Conservation (phyloP, 2,888 invertebrate species). For the Anticlea derivata region DNA sequence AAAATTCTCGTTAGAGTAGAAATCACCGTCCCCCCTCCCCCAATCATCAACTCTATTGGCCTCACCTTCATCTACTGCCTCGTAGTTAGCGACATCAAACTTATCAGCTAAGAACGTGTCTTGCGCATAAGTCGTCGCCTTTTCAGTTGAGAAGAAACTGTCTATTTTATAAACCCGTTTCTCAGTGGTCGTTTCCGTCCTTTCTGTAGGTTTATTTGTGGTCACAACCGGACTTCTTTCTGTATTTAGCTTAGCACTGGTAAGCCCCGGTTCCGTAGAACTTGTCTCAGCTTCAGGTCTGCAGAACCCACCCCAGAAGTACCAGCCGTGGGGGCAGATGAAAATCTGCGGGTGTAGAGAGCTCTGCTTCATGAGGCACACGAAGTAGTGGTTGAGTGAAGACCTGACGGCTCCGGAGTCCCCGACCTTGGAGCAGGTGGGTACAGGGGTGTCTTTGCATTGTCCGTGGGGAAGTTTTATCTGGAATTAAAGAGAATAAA, state of each 20-base stretch:
- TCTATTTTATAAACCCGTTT: constrained; percentile 46
- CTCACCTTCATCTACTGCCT: constrained; percentile 51
- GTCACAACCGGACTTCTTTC: background rate
- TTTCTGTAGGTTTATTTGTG: background rate
- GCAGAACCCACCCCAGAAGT: constrained; percentile 67
- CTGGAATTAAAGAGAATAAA: constrained; percentile 44
- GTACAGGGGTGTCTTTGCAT: constrained; percentile 59
- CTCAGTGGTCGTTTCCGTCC: constrained; percentile 25
- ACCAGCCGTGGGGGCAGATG: constrained; percentile 75
- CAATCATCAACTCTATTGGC: too few relatives aligned
- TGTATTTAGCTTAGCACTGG: too few relatives aligned
- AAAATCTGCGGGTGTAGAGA: constrained; percentile 66
- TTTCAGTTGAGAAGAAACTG: constrained; percentile 68
- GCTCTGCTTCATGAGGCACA: constrained; percentile 60
- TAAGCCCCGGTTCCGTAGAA: too few relatives aligned
- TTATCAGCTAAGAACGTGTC: constrained; percentile 77
- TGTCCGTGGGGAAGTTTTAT: constrained; percentile 62
- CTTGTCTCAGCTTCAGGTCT: constrained; percentile 48
- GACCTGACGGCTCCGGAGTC: constrained; percentile 56
- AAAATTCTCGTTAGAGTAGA: constrained; percentile 54
- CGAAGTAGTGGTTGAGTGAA: constrained; percentile 72
- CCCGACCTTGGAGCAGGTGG: constrained; percentile 60
- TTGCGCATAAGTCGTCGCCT: constrained; percentile 52
- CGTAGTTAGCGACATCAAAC: constrained; percentile 67
- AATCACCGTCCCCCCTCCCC: constrained; percentile 41